Base-by-base conservation (phyloP, 2,113 vertebrate species). In the Benthochromis sp. region DNA sequence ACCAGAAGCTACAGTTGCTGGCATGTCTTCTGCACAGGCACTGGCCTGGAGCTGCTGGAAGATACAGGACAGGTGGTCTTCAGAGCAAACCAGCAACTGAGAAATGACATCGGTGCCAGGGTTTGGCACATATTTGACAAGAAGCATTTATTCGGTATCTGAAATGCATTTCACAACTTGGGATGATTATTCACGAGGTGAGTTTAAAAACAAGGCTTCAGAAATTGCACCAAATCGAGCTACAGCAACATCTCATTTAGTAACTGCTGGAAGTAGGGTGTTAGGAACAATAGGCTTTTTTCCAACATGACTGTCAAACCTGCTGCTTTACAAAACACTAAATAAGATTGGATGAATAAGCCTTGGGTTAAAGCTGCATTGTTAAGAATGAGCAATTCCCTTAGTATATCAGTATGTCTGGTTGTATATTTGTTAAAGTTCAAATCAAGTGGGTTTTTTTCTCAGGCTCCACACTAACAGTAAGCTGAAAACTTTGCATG, bases 31-130 rank as follows among this genome's bases (percentile, higher is more conserved):
- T 81, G 81, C 83, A 47, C 85, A 73, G 79, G 29, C 59, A 55
- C 80, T 54, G 89, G 84, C 88, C 84, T 50, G 88, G 84, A 88
- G 86, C 92, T 87, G 86, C 76, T 73, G 87, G 82, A 93, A 83
- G 87, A 92, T 47, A 80, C 45, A 81, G 53, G 61, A 89, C 86
- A 91, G 88, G 82, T 84, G 59, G 80, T 81, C 59, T 91, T 85
- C 19, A 21, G 50, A 82, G 45, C 43, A 66, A 78, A 31, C 73
- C 59, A 17, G 76, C 66, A 55, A 76, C 89, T 1, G 6, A 81
- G 63, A 73, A 80, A 59, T 13, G 69, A 89, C 80, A 31, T 17
- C 31, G 78, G 50, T 14, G 81, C 83, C 88, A 83, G 29, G 59
- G 40, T 63, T 84, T 61, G 43, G 83, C 43, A 79, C 36, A 80